Evolutionary conservation across 2,797 vertebrate genomes (phyloP), one percentile per base, ranked within the genome.

Genomic region (Phrynocephalus forsythii): DNA sequence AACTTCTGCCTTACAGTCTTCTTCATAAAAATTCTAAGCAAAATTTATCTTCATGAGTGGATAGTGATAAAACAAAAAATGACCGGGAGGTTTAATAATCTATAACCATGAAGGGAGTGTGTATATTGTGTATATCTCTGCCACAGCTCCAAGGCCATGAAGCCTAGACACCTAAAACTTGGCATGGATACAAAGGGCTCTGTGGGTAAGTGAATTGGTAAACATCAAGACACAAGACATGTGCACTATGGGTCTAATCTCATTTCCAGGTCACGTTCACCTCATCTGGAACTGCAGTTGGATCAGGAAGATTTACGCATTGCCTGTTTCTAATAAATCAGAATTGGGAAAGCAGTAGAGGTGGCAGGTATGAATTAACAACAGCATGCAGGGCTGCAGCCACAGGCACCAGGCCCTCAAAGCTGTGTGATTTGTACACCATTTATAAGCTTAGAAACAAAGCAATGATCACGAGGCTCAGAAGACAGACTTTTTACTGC

Each of bases 11-110:
- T 82, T 72, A 52, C 81, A 6, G 3, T 71, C 8, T 72, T 75
- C 68, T 72, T 71, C 15, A 80, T 81, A 83, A 93, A 44, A 91
- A 84, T 10, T 16, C 3, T 18, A 56, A 11, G 52, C 52, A 56
- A 56, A 56, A 56, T 56, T 56, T 56, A 56, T 56, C 52, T 56
- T 56, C 52, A 56, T 56, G 67, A 52, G 15, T 10, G 33, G 9
- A 33, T 38, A 50, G 69, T 13, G 48, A 38, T 1, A 44, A 78
- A 30, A 78, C 60, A 50, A 82, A 82, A 1, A 33, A 0, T 82
- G 77, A 52, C 38, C 48, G 80, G 81, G 69, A 7, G 63, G 68
- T 20, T 3, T 63, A 20, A 20, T 63, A 63, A 63, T 63, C 60
- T 18, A 63, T 63, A 63, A 16, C 22, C 60, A 63, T 63, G 20